Evolutionary conservation across 2,888 invertebrate genomes (phyloP), one percentile per base, ranked within the genome.

Genomic region (Amphiduros pacificus): DNA sequence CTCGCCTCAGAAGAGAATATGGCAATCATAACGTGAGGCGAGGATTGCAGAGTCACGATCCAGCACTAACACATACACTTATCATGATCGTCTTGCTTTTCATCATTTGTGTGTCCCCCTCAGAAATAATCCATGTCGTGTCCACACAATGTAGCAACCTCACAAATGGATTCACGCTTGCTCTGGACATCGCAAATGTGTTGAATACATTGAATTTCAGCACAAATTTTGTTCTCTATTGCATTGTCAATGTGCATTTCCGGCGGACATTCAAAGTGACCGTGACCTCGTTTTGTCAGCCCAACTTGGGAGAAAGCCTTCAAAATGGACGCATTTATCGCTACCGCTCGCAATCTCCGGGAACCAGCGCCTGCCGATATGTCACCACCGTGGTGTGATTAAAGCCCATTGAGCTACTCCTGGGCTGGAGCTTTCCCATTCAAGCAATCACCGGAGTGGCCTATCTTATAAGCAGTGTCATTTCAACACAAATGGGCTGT

Each of bases 21-120:
- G 31, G 67, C 14, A 65, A 66, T 14, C 61, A 55, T 24, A n/a
- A n/a, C n/a, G n/a, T n/a, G n/a, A n/a, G n/a, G n/a, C 44, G 55
- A 2, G 26, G 59, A 17, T 24, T 27, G 24, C 20, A 58, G 26
- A 51, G 50, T 9, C 53, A 54, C 41, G 58, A 64, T 14, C 60
- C 62, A n/a, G 52, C 60, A 20, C 77, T 79, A 5, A 78, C 78
- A 1, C 77, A 78, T 17, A 78, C 79, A 0, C 69, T 79, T n/a
- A 74, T 79, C 14, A 75, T 77, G 0, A 76, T 78, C 28, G 74
- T 79, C 22, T 71, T 77, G n/a, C 64, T 78, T 50, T 78, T 78
- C 60, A 71, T 79, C 1, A 71, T 77, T 36, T 69, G 78, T n/a
- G 78, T 78, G 14, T 77, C 77, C 1, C 79, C 79, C 1, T 76